phyloP scores from a whole-genome alignment of 1,140 invertebrate genomes.

The Drosophila novamexicana region DNA sequence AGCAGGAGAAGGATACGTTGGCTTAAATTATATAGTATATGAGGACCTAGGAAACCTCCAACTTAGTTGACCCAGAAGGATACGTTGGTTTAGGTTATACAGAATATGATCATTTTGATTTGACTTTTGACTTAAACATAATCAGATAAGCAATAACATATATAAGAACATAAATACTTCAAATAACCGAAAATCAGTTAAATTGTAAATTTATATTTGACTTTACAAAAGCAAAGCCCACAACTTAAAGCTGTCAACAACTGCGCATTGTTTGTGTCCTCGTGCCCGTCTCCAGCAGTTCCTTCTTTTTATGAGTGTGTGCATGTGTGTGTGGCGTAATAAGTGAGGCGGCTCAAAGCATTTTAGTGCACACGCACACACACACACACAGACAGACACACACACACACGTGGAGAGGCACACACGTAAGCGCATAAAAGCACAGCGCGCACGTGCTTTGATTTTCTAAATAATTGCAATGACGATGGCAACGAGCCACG shows the following conservation, averaged over 20 bases:
- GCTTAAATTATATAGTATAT: no score
- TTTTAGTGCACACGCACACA: constrained; percentile 60
- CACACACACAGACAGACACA: constrained; percentile 27
- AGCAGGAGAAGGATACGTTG: no score
- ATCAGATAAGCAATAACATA: no score
- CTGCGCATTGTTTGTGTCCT: constrained; percentile 26
- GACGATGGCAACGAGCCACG: constrained; percentile 52
- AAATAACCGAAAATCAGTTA: no score
- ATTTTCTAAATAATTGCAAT: constrained; percentile 81
- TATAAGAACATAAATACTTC: no score
- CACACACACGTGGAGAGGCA: constrained; percentile 6
- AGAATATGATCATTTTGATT: no score
- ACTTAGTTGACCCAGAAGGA: no score
- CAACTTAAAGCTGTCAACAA: constrained; percentile 59
- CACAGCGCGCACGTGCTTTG: constrained; percentile 76
- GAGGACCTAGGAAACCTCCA: no score
- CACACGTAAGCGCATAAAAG: constrained; percentile 75
- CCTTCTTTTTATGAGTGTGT: constrained; percentile 7
- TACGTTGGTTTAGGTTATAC: no score
- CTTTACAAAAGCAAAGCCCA: constrained; percentile 26
- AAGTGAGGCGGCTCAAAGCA: constrained; percentile 69
- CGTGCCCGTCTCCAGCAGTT: background rate
- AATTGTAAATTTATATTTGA: no score
- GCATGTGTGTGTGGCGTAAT: constrained; percentile 57
- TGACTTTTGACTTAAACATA: no score